phyloP scores from a whole-genome alignment of 2,888 invertebrate species.

The Meloe dianella region DNA sequence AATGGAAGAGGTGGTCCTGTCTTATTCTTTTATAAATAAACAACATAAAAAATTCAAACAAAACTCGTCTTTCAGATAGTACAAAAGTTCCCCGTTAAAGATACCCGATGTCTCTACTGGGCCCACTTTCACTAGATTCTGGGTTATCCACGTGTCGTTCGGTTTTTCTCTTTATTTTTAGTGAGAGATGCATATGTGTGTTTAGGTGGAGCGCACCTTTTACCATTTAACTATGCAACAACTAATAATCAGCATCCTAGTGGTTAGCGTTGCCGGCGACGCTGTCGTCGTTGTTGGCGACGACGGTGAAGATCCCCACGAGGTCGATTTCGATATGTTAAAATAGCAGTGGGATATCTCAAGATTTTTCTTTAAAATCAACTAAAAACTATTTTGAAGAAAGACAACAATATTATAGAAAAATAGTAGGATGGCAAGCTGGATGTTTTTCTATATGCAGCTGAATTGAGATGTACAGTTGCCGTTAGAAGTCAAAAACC shows the following conservation, averaged over 20 bases:
- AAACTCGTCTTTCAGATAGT: conserved; percentile 17
- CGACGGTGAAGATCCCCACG: background rate
- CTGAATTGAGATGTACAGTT: background rate
- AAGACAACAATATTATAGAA: background rate
- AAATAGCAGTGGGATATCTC: background rate
- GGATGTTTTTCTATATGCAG: background rate
- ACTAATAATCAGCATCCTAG: background rate
- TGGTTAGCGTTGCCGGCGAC: background rate
- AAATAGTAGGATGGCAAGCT: background rate
- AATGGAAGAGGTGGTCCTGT: background rate
- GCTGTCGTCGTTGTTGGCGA: background rate
- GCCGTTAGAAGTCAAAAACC: conserved; percentile 12
- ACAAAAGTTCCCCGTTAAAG: conserved; percentile 39
- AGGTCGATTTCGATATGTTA: background rate
- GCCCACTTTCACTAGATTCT: conserved; percentile 53
- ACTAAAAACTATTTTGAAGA: background rate
- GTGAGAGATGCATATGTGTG: conserved; percentile 31
- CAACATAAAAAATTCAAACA: background rate
- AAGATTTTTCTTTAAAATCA: background rate
- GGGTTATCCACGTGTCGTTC: conserved; percentile 51
- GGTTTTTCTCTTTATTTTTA: conserved; percentile 49
- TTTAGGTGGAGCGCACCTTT: conserved; percentile 23
- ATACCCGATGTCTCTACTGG: conserved; percentile 37
- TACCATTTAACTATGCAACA: background rate
- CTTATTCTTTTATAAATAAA: background rate